Evolutionary conservation across 2,888 invertebrate genomes (phyloP), one percentile per base, ranked within the genome.

Genomic region (Lycocerus yunnanus): DNA sequence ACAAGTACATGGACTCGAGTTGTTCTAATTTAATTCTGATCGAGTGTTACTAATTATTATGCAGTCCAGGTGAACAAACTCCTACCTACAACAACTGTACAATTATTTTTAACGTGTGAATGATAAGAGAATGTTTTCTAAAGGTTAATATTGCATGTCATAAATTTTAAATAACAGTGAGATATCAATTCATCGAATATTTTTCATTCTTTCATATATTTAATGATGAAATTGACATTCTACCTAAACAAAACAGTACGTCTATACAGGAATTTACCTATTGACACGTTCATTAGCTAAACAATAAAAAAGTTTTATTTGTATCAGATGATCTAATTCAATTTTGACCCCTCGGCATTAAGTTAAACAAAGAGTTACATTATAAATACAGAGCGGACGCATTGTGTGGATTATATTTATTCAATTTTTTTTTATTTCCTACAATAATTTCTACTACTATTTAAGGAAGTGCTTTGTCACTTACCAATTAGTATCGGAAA

Each of bases 211-310:
- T 69, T 69, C 69, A 66, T 72, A 72, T 68, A 73, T 73, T 24
- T 70, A 74, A 74, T 67, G 70, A 67, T 74, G 73, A 72, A 72
- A 72, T 70, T 65, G 60, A 67, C 70, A 69, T 70, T 69, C 70
- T 69, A 67, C 58, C 59, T 59, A 69, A 73, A 73, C 65, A 69
- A 69, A 73, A 73, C 69, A 43, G 69, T 18, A 58, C 66, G 24
- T 69, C 73, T 74, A 60, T 61, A 21, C 43, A 74, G 70, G 70
- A 74, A 69, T 73, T 59, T 59, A 43, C 43, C 27, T 73, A 16
- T 59, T 73, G 73, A 74, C 73, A 67, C 70, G 67, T 63, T 74
- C 69, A 70, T 74, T 70, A 70, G 69, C 66, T 63, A 63, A 58
- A 58, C 16, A 60, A 73, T 69, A 69, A 66, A 69, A 27, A 66